Evolutionary conservation across 2,113 vertebrate species (phyloP), one percentile per base, ranked within the genome.

Genomic region (Megaleporinus macrocephalus): DNA sequence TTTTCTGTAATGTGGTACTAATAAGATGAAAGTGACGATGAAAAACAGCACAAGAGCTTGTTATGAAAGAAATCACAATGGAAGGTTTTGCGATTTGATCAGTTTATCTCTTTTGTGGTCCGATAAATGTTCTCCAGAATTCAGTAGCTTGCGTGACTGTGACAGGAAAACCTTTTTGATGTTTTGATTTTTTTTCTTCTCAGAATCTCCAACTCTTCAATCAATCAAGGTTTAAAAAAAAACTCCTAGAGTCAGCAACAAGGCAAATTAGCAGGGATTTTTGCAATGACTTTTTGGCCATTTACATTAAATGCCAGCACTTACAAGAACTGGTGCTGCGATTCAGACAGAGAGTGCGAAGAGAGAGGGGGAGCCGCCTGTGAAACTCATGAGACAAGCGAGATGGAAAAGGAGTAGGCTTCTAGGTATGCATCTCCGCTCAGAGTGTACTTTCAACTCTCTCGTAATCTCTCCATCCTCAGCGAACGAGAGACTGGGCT

Each of bases 301-400:
- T 92, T 94, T 94, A 92, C 89, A 86, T 80, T 91, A 94, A 94
- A 93, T 80, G 85, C 73, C 69, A 76, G 73, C 87, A 89, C 90
- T 94, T 94, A 93, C 93, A 93, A 93, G 93, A 95, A 95, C 85
- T 83, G 59, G 87, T 84, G 44, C 15, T 57, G 29, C 72, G 33
- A 68, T 27, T 88, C 88, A 89, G 87, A 91, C 87, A 87, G 83
- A 49, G 47, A 86, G 78, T 24, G 59, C 14, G 44, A 85, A 87
- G 75, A 84, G 89, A 91, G 84, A 89, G 91, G 41, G 91, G 57
- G 83, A 76, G 68, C 33, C 51, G 66, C 29, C 76, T 62, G 68
- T 76, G 79, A 77, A 73, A 83, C 71, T 63, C 27, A n/a, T 82
- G 89, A 53, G 61, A 79, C 84, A 82, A 89, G 89, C 89, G 86